Percentiles rank a stretch among this genome's conserved stretches.
Conservation (phyloP, 53 echinoderm and acorn worm genomes). For the Echinometra lucunter region DNA sequence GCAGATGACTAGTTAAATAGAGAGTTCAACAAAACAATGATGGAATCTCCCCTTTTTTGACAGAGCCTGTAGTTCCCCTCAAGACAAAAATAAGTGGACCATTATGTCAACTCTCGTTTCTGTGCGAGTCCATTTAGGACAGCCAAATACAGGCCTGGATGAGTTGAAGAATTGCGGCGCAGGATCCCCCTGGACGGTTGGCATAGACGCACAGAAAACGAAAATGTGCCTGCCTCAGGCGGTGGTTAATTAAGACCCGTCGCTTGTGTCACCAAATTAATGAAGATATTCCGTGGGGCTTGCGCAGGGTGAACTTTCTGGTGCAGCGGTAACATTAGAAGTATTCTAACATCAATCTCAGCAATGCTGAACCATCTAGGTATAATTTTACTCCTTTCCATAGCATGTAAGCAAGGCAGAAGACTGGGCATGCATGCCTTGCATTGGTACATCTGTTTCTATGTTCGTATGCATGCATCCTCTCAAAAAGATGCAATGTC, state of each 20-base stretch:
- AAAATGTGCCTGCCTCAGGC: constrained; percentile 44
- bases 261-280: constrained; percentile 64
- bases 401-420: background rate
- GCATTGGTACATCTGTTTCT: background rate
- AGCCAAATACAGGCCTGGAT: constrained; percentile 62
- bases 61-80: constrained; percentile 24
- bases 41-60: background rate
- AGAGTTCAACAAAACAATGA: background rate
- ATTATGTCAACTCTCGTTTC: constrained; percentile 66
- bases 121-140: constrained; percentile 45
- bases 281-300: constrained; percentile 64
- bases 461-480: background rate
- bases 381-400: constrained; percentile 4
- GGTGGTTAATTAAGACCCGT: constrained; percentile 62
- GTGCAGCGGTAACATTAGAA: constrained; percentile 27
- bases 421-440: background rate
- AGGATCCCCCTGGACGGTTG: background rate
- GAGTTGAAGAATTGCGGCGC: background rate
- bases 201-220: constrained; percentile 50
- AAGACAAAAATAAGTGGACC: constrained; percentile 66
- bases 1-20: background rate
- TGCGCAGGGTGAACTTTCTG: background rate
- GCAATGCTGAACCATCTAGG: background rate
- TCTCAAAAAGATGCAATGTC: too few relatives aligned
- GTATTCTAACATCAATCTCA: constrained; percentile 8